Percentiles rank a stretch among this genome's conserved stretches.
These are phyloP conservation scores for Mugil cephalus DNA, from an alignment of 2,113 vertebrate species.

Conservation along the genomic window DNA sequence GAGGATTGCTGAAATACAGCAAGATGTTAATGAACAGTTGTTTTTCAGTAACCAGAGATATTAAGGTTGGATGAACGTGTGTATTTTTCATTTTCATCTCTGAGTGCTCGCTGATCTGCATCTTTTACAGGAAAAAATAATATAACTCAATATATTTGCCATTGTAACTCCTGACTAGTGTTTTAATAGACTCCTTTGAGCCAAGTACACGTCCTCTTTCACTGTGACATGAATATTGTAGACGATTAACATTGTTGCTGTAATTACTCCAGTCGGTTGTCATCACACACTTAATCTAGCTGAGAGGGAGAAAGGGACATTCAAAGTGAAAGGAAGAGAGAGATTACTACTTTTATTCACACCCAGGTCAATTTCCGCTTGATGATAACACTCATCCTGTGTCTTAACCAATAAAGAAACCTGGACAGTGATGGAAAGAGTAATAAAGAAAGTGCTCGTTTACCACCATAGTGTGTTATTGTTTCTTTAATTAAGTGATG, in stretches of 20 bases:
- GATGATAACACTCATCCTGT: constrained; percentile 65
- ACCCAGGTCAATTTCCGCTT: constrained; percentile 64
- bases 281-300: constrained; percentile 55
- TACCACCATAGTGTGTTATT: constrained; percentile 52
- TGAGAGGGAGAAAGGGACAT: constrained; percentile 13
- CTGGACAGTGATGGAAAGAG: constrained; percentile 54
- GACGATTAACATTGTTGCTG: constrained; percentile 73
- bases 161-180: constrained; percentile 22
- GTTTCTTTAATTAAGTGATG: constrained; percentile 71
- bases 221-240: constrained; percentile 58
- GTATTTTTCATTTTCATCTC: constrained; percentile 28
- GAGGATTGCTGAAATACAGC: too few species aligned
- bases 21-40: not conserved
- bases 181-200: constrained; percentile 29
- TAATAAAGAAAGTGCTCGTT: constrained; percentile 50
- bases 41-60: not conserved
- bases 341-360: constrained; percentile 61
- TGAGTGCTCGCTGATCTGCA: not conserved
- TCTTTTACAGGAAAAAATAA: constrained; percentile 29
- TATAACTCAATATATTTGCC: constrained; percentile 18
- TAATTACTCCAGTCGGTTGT: constrained; percentile 68
- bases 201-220: constrained; percentile 54
- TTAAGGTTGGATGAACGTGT: constrained; percentile 1
- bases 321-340: constrained; percentile 20
- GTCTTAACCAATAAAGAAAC: constrained; percentile 65